Percentiles rank a stretch among this genome's conserved stretches.
Evolutionary conservation across 2,113 vertebrate species (phyloP).

Genomic region (Charadrius vociferus): DNA sequence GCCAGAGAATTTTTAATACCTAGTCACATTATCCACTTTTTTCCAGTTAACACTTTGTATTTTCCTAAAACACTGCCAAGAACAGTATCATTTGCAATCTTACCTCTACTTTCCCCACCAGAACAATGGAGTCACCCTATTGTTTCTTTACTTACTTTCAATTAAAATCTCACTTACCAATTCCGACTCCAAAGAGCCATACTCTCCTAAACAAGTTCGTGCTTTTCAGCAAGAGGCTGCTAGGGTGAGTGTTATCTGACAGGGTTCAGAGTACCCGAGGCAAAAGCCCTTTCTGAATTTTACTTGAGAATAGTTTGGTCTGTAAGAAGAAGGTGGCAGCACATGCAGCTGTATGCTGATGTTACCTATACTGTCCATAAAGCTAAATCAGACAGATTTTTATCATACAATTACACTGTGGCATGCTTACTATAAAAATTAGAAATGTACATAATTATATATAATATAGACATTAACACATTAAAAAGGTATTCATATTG

Average conservation of each 20-base stretch:
- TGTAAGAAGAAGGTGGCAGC: neutral
- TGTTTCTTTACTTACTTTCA: neutral
- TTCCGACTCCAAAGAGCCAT: neutral
- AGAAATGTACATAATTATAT: neutral
- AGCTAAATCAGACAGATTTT: neutral
- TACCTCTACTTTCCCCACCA: neutral
- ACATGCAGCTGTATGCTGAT: neutral
- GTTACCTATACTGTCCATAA: neutral
- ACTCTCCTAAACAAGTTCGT: neutral
- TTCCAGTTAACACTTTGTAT: neutral
- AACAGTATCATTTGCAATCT: neutral
- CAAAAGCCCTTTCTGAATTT: neutral
- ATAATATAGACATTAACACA: neutral
- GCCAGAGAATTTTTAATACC: neutral
- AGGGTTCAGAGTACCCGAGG: neutral
- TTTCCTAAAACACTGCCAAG: neutral
- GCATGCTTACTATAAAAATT: neutral
- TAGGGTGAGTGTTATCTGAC: neutral
- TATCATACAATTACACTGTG: neutral
- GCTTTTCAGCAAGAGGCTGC: neutral
- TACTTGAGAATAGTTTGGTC: neutral
- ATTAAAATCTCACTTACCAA: neutral
- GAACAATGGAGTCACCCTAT: neutral
- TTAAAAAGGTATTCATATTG: neutral
- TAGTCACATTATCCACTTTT: neutral